A percentile compares a stretch with the other conserved stretches of the same genome.
Evolutionary conservation across 2,888 invertebrate genomes (phyloP).

Genomic region (Chrysolina oricalcia): DNA sequence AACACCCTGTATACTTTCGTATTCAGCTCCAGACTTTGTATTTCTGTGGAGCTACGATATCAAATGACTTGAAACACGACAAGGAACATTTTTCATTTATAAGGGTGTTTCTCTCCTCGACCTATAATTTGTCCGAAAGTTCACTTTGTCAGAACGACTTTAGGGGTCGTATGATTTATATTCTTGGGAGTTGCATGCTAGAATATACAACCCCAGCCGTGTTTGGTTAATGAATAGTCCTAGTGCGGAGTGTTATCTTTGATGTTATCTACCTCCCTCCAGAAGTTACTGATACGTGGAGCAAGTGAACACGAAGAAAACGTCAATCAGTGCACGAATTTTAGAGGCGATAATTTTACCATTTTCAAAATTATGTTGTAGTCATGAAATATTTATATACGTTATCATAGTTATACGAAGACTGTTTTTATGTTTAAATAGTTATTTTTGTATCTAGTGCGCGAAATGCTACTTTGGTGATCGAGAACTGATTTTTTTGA

Average conservation of each 20-base stretch:
- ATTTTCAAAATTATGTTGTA: too few species aligned
- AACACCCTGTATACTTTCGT: too few species aligned
- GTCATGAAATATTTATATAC: too few species aligned
- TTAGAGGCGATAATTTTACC: background rate
- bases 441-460: too few species aligned
- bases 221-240: constrained; percentile 22
- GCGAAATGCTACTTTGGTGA: too few species aligned
- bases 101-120: background rate
- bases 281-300: constrained; percentile 10
- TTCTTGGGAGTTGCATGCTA: constrained; percentile 11
- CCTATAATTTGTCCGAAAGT: constrained; percentile 3
- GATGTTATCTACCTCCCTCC: background rate
- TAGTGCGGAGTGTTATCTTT: background rate
- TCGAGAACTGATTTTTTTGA: too few species aligned
- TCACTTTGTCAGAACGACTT: constrained; percentile 2
- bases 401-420: too few species aligned
- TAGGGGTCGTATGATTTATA: constrained; percentile 18
- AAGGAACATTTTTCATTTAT: background rate
- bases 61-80: too few species aligned
- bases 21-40: too few species aligned
- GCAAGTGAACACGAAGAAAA: background rate
- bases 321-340: background rate
- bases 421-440: too few species aligned
- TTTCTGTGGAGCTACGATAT: too few species aligned
- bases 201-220: background rate